A percentile compares a stretch with the other conserved stretches of the same genome.
phyloP scores from a whole-genome alignment of 1,140 invertebrate genomes.

The Lepidotrigona ventralis region DNA sequence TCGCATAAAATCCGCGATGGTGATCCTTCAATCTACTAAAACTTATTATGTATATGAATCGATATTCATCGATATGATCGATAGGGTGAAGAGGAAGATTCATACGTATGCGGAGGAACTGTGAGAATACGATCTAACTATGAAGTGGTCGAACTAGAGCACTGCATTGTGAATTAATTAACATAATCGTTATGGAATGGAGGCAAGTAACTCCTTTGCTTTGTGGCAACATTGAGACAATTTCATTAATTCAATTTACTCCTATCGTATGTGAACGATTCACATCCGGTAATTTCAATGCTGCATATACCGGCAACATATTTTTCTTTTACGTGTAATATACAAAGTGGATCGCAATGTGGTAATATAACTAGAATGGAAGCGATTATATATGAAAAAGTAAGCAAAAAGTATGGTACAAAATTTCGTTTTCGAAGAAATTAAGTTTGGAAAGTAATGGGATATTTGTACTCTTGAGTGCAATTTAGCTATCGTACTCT shows the following conservation, averaged over 20 bases:
- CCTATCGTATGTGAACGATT: too few species aligned
- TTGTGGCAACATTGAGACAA: conserved; percentile 65
- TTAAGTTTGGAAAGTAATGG: too few species aligned
- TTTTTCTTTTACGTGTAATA: background rate
- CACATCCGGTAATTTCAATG: background rate
- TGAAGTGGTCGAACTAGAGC: conserved; percentile 55
- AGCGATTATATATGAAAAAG: too few species aligned
- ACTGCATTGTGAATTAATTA: conserved; percentile 76
- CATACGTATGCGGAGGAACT: conserved; percentile 26
- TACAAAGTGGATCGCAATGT: too few species aligned
- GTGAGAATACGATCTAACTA: conserved; percentile 14
- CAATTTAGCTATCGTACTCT: too few species aligned
- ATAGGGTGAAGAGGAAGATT: conserved; percentile 53
- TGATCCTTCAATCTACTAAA: conserved; percentile 22
- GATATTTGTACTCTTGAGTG: too few species aligned
- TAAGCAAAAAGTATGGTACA: too few species aligned
- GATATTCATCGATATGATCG: conserved; percentile 38
- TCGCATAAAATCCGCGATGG: background rate
- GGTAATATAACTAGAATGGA: too few species aligned
- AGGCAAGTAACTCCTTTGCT: conserved; percentile 50
- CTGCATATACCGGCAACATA: background rate
- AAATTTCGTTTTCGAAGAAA: too few species aligned
- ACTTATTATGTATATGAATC: background rate
- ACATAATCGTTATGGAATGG: conserved; percentile 66
- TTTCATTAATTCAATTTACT: conserved; percentile 49